Base-by-base conservation (phyloP, 2,797 vertebrate species). In the Ctenosaura bakeri region DNA sequence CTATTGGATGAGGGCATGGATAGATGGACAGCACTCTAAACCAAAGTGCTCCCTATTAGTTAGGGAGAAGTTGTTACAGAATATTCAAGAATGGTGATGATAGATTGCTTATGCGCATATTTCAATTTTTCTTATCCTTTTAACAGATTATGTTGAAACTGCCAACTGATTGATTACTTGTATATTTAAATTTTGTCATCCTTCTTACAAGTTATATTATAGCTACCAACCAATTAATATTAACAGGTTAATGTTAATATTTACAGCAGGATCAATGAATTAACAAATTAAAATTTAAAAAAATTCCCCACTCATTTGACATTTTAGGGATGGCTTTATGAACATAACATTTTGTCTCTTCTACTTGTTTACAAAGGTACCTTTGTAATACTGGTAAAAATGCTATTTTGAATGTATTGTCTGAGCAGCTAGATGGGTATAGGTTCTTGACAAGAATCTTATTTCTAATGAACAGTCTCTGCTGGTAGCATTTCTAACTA, bases 251-350 rank as follows among this genome's bases (percentile, higher is more conserved):
- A 50, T 5, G 42, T 52, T 24, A 85, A 85, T 56, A 24, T 42
- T 42, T 29, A 56, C 46, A 42, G 52, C 24, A 35, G 7, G 71
- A 50, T 76, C n/a, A 76, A 84, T 76, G 4, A 16, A 26, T 74
- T 88, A 83, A 69, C 52, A 24, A 38, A 81, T 88, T 69, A 32
- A 24, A 38, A 81, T 88, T 69, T 22, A 88, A 35, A 71, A 52
- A 56, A 56, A 26, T 13, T 10, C 26, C 56, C 16, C 32, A 35
- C 4, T 3, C 35, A 8, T 4, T 26, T 54, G 24, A 38, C 2
- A 46, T 78, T 87, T 87, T 32, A 87, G 38, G 56, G 42, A 62
- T 32, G 10, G 9, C 46, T 82, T 88, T 13, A 82, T 52, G 62
- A 73, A 79, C 66, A 50, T 66, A 66, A 54, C 8, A 20, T 88